Evolutionary conservation across 2,797 vertebrate genomes (phyloP), one percentile per base, ranked within the genome.

Genomic region (Myioborus miniatus): DNA sequence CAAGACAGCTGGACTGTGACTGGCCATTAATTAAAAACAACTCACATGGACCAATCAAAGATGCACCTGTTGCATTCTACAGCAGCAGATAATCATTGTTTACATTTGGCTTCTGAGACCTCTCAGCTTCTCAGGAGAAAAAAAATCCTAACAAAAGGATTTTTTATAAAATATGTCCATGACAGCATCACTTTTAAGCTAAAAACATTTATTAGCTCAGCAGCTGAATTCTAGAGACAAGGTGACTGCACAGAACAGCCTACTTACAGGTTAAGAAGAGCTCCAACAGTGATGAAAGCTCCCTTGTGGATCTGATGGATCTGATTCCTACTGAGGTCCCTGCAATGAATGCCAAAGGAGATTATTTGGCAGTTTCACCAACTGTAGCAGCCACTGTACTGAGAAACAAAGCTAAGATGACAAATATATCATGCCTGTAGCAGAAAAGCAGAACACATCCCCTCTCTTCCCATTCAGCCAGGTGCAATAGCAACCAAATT

Each of bases 181-280:
- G 32, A n/a, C 12, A 55, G 53, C 53, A 55, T 9, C 30, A 68
- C 16, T 65, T 91, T 63, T 70, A 77, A 80, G 56, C 52, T 64
- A 23, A 39, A 79, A 77, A 15, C 13, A 53, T 32, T 74, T 64
- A 65, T 12, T 79, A 8, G 32, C 56, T 87, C 62, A 39, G 39
- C 29, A 80, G 24, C 58, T 70, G 39, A 72, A 67, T 6, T 16
- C 32, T 0, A 71, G 49, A 53, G 32, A 83, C 5, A 4, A 74
- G 21, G 36, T 16, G 9, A 17, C 12, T 78, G n/a, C 37, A 56
- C 29, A 79, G 50, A 94, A 84, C 3, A 14, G 29, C 62, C 76
- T 94, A 99, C 99, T 99, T 98, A 99, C 99, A 99, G 94, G 97
- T 99, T 99, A 81, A 98, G 98, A 89, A 99, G 98, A n/a, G 98